Evolutionary conservation across 2,797 vertebrate genomes (phyloP).

Genomic region (Sus cebifrons): DNA sequence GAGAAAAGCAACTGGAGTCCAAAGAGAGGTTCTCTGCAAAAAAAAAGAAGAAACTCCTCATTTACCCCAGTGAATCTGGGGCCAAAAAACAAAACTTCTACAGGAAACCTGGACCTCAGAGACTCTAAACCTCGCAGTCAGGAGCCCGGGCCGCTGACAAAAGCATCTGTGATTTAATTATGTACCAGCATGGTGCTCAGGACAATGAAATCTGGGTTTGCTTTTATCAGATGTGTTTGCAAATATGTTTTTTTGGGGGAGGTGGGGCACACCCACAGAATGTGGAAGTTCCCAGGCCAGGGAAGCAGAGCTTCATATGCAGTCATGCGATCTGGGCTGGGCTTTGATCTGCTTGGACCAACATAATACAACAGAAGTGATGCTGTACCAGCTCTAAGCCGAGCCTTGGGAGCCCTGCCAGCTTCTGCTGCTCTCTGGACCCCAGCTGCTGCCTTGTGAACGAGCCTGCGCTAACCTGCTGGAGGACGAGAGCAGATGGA

Average conservation of each 20-base stretch:
- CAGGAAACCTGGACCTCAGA: neutral
- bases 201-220: neutral
- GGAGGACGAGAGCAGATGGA: neutral
- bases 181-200: neutral
- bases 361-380: neutral
- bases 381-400: neutral
- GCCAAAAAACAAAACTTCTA: neutral
- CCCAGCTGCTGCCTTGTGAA: neutral
- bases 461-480: neutral
- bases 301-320: fast-evolving
- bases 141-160: neutral
- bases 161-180: neutral
- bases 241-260: neutral
- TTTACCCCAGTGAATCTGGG: neutral
- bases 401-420: neutral
- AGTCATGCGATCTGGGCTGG: neutral
- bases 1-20: conserved; percentile 79
- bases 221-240: neutral
- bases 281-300: too few relatives aligned
- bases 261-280: too few relatives aligned
- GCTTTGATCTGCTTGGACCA: neutral
- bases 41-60: conserved; percentile 35
- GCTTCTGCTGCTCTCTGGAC: neutral
- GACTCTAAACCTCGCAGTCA: neutral
- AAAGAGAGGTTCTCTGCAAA: conserved; percentile 79